Percentiles rank a stretch among this genome's conserved stretches.
Conservation (phyloP, 2,888 invertebrate species). For the Geophilus truncorum region DNA sequence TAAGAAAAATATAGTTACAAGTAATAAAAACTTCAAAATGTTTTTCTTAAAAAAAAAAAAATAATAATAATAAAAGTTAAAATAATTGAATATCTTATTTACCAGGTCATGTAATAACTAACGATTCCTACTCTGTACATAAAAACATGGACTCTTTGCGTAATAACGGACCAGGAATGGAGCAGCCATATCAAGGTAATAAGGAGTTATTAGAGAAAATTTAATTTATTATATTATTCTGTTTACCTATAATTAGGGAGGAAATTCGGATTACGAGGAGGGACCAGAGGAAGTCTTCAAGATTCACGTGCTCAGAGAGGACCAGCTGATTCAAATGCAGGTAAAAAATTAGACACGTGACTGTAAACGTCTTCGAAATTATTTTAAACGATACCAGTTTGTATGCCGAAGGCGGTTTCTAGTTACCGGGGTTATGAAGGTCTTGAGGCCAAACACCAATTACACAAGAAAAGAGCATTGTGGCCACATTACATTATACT, state of each 20-base stretch:
- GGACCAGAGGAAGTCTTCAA: conserved; percentile 22
- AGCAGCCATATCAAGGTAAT: background rate
- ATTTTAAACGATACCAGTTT: background rate
- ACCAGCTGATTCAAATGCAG: background rate
- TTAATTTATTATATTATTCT: too few relatives aligned
- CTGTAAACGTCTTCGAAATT: background rate
- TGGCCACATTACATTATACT: background rate
- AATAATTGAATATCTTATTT: background rate
- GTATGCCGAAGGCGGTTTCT: background rate
- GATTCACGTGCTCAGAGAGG: conserved; percentile 28
- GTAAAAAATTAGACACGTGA: background rate
- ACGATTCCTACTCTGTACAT: background rate
- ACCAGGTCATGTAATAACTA: background rate
- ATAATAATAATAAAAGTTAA: too few relatives aligned
- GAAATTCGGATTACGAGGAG: conserved; percentile 18
- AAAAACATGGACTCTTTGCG: background rate
- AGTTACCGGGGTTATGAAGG: background rate
- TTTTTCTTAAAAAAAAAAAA: background rate
- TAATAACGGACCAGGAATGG: background rate
- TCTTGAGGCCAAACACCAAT: background rate
- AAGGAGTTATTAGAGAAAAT: background rate
- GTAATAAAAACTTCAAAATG: background rate
- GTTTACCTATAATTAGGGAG: too few relatives aligned
- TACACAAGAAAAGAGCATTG: background rate
- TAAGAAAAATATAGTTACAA: background rate